Evolutionary conservation across 2,888 invertebrate genomes (phyloP), one percentile per base, ranked within the genome.

Genomic region (Drosophila pegasa): DNA sequence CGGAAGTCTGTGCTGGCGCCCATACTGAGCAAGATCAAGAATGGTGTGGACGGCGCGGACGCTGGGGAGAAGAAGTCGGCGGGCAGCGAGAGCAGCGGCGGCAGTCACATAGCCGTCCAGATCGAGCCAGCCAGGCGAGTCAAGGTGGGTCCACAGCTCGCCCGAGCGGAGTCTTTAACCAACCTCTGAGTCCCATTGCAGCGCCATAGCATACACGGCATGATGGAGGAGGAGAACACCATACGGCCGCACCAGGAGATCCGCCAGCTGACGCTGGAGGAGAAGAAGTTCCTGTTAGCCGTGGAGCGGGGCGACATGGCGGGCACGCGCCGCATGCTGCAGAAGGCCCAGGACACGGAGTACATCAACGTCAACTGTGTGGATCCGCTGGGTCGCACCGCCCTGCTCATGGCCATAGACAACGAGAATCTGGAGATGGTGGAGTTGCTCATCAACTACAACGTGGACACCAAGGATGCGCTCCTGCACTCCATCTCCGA

Each of bases 361-460:
- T 95, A 95, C 93, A 95, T 97, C 91, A 98, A 98, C 94, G 96
- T 98, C 91, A 99, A 99, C 94, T 99, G 99, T 93, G 97, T 98
- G 73, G 99, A 99, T 93, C 98, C 99, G 1, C 94, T 99, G 85
- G 99, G 99, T 22, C 94, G 99, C 86, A 97, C 97, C 64, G 99
- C 99, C 2, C 94, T 99, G 48, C 95, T 98, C 75, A 98, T 99
- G 96, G 99, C 99, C 86, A 99, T 99, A 89, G 99, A 99, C 94
- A 99, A 99, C 93, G 99, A 99, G 94, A 99, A 99, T 93, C 94
- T 99, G 87, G 99, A 99, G 93, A 98, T 98, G 97, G 97, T 98
- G 51, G 97, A 97, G 91, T 93, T 97, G 81, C 93, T 98, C 81
- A 95, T 97, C 76, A 96, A 96, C 92, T 95, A 96, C 91, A 92